Percentiles rank a stretch among this genome's conserved stretches.
phyloP scores from a whole-genome alignment of 2,888 invertebrate genomes.

The Muschampia plurimacula region DNA sequence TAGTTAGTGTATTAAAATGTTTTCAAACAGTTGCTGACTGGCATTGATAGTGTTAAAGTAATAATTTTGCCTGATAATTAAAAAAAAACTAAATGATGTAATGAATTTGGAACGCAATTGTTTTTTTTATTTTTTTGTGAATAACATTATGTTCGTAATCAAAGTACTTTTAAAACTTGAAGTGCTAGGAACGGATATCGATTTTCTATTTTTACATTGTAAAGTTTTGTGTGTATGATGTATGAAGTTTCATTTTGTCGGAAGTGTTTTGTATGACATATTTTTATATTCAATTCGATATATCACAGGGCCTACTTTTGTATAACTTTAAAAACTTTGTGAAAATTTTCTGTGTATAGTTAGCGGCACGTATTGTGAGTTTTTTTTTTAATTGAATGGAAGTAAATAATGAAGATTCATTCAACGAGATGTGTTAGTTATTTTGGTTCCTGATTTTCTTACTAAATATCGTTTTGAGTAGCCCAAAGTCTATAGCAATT shows the following conservation, averaged over 20 bases:
- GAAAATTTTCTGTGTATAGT: slow-evolving; percentile 30
- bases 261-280: slow-evolving; percentile 32
- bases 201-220: slow-evolving; percentile 27
- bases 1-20: slow-evolving; percentile 18
- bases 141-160: slow-evolving; percentile 17
- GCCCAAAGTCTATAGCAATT: too few species aligned
- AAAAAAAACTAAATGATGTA: slow-evolving; percentile 11
- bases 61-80: slow-evolving; percentile 15
- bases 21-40: slow-evolving; percentile 14
- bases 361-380: slow-evolving; percentile 24
- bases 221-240: slow-evolving; percentile 27
- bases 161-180: slow-evolving; percentile 14
- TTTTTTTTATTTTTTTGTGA: slow-evolving; percentile 22
- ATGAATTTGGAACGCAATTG: slow-evolving; percentile 29
- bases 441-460: too few species aligned
- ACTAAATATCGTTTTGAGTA: too few species aligned
- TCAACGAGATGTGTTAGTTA: too few species aligned
- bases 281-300: slow-evolving; percentile 34
- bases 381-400: not conserved
- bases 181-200: slow-evolving; percentile 39
- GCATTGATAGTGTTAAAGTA: slow-evolving; percentile 28
- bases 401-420: not conserved
- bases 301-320: slow-evolving; percentile 36
- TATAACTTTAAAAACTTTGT: slow-evolving; percentile 27
- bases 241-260: slow-evolving; percentile 27